Conservation (phyloP, 2,113 vertebrate species). For the Megaceryle maxima region DNA sequence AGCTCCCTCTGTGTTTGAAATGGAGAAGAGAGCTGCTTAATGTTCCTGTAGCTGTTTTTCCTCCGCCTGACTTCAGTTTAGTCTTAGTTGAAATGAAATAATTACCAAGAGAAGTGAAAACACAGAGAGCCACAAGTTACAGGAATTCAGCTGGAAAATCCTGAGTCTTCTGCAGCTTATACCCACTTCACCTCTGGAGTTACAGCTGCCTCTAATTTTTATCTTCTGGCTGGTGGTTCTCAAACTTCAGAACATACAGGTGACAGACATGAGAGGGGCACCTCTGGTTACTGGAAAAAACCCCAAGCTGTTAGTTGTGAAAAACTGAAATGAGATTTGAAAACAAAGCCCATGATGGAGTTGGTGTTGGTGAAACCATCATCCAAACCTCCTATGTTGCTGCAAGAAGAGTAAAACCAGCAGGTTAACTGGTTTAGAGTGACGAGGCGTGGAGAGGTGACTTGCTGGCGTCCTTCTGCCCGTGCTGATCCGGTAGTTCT, state of each 20-base stretch:
- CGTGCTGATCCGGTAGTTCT: background rate
- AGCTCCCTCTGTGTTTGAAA: background rate
- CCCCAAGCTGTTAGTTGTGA: background rate
- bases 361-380: background rate
- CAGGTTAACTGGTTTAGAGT: background rate
- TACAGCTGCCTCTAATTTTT: background rate
- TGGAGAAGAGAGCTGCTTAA: fast-evolving
- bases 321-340: fast-evolving
- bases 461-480: background rate
- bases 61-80: background rate
- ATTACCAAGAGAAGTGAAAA: background rate
- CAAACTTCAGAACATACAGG: background rate
- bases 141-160: background rate
- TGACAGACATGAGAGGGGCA: background rate
- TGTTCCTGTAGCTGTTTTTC: background rate
- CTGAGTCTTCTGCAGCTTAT: background rate
- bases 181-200: fast-evolving
- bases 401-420: background rate
- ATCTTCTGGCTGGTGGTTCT: background rate
- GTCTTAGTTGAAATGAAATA: fast-evolving
- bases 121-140: background rate
- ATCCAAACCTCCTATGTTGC: fast-evolving
- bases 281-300: no score
- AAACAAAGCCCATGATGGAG: no score
- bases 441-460: background rate